Percentiles rank a stretch among this genome's conserved stretches.
Evolutionary conservation across 2,797 vertebrate genomes (phyloP).

Genomic region (Schizopygopsis malacanthus): DNA sequence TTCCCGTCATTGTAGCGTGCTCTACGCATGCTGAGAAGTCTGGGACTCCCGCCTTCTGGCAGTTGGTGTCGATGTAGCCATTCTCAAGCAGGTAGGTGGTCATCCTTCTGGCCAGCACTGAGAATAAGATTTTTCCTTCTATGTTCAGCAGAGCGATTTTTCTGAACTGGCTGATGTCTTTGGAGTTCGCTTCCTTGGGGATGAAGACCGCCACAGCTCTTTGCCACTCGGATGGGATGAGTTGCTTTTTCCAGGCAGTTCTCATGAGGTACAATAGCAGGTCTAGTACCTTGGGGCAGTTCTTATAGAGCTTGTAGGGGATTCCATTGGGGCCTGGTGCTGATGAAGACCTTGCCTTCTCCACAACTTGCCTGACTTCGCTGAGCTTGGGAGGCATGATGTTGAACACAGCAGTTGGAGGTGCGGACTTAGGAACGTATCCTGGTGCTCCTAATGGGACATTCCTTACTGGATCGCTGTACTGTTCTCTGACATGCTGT

Average conservation of each 20-base stretch:
- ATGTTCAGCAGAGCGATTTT: no score
- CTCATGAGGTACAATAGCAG: conserved; percentile 31
- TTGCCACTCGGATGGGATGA: background rate
- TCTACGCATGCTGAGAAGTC: no score
- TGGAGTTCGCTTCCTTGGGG: no score
- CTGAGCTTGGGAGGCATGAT: conserved; percentile 27
- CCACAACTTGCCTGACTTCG: conserved; percentile 20
- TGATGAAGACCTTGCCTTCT: conserved; percentile 30
- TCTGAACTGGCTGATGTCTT: no score
- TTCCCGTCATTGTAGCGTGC: background rate
- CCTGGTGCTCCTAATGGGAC: no score
- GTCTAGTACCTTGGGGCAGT: conserved; percentile 29
- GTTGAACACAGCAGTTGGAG: background rate
- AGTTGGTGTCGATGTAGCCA: background rate
- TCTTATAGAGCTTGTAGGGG: conserved; percentile 46
- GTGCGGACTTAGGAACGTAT: no score
- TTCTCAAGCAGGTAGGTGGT: no score
- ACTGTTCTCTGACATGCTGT: background rate
- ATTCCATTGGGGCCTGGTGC: conserved; percentile 42
- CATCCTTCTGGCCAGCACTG: no score
- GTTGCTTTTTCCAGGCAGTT: conserved; percentile 12
- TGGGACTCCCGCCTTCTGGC: no score
- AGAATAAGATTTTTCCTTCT: no score
- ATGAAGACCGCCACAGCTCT: no score
- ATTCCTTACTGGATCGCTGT: no score